phyloP scores from a whole-genome alignment of 2,888 invertebrate genomes.

The Limnephilus auricula region DNA sequence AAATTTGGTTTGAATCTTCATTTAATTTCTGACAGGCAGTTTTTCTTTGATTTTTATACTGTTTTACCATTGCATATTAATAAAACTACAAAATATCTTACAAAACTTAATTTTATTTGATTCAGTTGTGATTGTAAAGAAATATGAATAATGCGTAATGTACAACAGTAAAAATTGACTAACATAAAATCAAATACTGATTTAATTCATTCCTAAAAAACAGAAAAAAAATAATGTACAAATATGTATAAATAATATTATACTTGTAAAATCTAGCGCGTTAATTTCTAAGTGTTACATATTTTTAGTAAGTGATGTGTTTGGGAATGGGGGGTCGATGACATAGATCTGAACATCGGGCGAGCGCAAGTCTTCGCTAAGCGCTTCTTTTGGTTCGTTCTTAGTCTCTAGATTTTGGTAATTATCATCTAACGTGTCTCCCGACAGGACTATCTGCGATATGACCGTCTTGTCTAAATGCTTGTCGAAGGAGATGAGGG shows the following conservation, averaged over 20 bases:
- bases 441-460: constrained; percentile 55
- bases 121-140: constrained; percentile 29
- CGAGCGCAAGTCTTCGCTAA: constrained; percentile 53
- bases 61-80: background rate
- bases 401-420: constrained; percentile 64
- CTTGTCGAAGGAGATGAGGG: constrained; percentile 62
- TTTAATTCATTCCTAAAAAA: constrained; percentile 37
- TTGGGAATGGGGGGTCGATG: constrained; percentile 30
- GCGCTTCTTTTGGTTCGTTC: constrained; percentile 63
- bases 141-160: constrained; percentile 26
- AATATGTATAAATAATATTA: background rate
- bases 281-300: constrained; percentile 20
- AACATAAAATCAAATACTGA: constrained; percentile 41
- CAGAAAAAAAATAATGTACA: constrained; percentile 6
- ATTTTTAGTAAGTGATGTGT: background rate
- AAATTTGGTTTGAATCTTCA: too few relatives aligned
- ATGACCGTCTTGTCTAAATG: constrained; percentile 63
- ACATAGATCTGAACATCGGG: constrained; percentile 61
- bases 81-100: constrained; percentile 25
- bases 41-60: too few relatives aligned
- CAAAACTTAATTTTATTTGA: constrained; percentile 47
- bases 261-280: background rate
- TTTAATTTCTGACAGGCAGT: too few relatives aligned
- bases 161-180: constrained; percentile 34
- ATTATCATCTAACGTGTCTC: constrained; percentile 56